Percentiles rank a stretch among this genome's conserved stretches.
phyloP scores from a whole-genome alignment of 2,113 vertebrate species.

The Carettochelys insculpta region DNA sequence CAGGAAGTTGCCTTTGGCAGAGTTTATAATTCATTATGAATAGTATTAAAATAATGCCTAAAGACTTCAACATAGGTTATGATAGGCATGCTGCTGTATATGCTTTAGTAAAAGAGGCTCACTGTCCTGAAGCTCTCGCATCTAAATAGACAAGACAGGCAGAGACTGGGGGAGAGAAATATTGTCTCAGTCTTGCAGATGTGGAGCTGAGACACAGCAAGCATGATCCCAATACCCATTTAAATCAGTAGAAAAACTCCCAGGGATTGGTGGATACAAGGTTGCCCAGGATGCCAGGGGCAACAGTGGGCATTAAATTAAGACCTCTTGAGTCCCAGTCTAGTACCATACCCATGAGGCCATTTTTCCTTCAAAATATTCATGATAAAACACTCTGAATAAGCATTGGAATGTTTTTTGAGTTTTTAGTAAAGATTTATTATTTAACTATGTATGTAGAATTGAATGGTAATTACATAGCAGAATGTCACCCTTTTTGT shows the following conservation, averaged over 20 bases:
- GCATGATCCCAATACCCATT: background rate
- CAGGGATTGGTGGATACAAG: background rate
- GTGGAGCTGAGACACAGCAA: background rate
- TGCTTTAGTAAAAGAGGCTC: background rate
- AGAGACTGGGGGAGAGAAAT: background rate
- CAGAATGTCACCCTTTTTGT: background rate
- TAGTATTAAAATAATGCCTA: background rate
- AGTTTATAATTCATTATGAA: background rate
- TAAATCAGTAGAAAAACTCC: background rate
- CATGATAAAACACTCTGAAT: background rate
- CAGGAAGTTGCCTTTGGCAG: background rate
- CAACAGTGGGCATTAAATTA: background rate
- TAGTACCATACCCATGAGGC: background rate
- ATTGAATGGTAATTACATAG: too few species aligned
- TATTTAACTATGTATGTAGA: background rate
- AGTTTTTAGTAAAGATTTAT: background rate
- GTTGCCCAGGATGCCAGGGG: background rate
- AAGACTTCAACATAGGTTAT: background rate
- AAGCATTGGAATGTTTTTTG: background rate
- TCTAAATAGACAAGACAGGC: background rate
- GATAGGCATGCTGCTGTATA: background rate
- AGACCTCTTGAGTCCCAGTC: background rate
- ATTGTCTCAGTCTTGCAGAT: background rate
- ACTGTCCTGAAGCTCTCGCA: background rate
- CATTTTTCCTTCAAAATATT: background rate